Conservation (phyloP, 2,113 vertebrate genomes). For the Aythya baeri region DNA sequence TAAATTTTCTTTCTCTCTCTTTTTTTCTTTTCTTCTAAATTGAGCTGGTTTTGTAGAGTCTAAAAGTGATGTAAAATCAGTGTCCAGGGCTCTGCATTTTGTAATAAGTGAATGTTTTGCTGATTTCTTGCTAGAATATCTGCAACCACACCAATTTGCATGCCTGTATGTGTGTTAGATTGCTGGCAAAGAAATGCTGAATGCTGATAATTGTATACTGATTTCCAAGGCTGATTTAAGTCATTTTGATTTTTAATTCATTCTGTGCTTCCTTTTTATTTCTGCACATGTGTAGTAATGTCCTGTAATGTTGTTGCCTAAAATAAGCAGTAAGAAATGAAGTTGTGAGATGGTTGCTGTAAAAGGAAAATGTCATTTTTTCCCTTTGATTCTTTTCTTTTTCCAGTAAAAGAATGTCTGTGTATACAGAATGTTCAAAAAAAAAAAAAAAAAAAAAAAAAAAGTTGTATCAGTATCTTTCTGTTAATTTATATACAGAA, state of each 20-base stretch:
- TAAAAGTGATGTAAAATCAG: constrained; percentile 59
- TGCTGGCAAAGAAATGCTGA: constrained; percentile 70
- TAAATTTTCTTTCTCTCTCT: background rate
- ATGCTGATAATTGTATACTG: constrained; percentile 64
- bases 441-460: background rate
- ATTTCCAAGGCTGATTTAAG: constrained; percentile 69
- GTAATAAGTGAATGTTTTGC: constrained; percentile 64
- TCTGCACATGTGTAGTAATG: constrained; percentile 67
- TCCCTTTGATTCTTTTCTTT: background rate
- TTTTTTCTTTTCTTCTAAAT: background rate
- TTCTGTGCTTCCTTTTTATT: constrained; percentile 64
- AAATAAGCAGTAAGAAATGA: constrained; percentile 60
- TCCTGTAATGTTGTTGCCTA: constrained; percentile 65
- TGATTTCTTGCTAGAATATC: constrained; percentile 62
- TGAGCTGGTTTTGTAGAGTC: constrained; percentile 30
- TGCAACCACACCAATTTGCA: constrained; percentile 57
- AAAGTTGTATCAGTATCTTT: background rate
- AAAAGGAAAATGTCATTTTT: constrained; percentile 47
- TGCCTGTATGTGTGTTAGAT: constrained; percentile 67
- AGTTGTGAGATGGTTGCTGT: constrained; percentile 35
- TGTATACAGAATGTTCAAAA: background rate
- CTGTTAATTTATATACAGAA: constrained; percentile 7
- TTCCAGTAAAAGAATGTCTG: constrained; percentile 3
- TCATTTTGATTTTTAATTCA: constrained; percentile 72
- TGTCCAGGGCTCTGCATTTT: constrained; percentile 55